Percentiles rank a stretch among this genome's conserved stretches.
Evolutionary conservation across 1,140 invertebrate species (phyloP).

Genomic region (Cydia strobilella): DNA sequence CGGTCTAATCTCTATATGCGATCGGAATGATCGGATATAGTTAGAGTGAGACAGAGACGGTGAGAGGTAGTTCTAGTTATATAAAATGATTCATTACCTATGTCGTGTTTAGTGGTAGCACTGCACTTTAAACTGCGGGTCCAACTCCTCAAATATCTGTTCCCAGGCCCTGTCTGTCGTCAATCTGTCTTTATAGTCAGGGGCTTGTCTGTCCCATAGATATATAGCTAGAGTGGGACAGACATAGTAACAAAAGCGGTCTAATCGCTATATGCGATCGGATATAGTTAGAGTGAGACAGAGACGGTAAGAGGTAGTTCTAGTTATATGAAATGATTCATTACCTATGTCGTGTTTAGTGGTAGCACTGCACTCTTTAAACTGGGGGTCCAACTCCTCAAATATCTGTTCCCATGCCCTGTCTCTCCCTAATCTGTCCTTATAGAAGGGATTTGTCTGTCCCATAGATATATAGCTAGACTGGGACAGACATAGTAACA

Average conservation of each 20-base stretch:
- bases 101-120: not conserved
- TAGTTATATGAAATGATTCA: not conserved
- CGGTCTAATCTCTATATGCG: too few species aligned
- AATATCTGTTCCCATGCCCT: not conserved
- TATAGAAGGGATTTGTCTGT: not conserved
- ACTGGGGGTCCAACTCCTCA: not conserved
- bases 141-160: not conserved
- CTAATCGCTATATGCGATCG: too few species aligned
- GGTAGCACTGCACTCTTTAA: not conserved
- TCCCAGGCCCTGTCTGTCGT: not conserved
- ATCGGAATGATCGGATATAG: too few species aligned
- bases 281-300: too few species aligned
- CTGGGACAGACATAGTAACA: too few species aligned
- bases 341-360: conserved; percentile 5
- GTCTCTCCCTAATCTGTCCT: not conserved
- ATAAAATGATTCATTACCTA: not conserved
- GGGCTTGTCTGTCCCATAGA: not conserved
- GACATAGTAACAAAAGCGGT: too few species aligned
- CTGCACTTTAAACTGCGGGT: not conserved
- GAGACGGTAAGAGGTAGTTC: too few species aligned
- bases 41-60: too few species aligned
- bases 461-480: not conserved
- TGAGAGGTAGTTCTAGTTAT: too few species aligned
- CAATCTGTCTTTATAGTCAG: conserved; percentile 7
- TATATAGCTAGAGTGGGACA: too few species aligned